Evolutionary conservation across 1,140 invertebrate species (phyloP), one percentile per base, ranked within the genome.

Genomic region (Physella acuta): DNA sequence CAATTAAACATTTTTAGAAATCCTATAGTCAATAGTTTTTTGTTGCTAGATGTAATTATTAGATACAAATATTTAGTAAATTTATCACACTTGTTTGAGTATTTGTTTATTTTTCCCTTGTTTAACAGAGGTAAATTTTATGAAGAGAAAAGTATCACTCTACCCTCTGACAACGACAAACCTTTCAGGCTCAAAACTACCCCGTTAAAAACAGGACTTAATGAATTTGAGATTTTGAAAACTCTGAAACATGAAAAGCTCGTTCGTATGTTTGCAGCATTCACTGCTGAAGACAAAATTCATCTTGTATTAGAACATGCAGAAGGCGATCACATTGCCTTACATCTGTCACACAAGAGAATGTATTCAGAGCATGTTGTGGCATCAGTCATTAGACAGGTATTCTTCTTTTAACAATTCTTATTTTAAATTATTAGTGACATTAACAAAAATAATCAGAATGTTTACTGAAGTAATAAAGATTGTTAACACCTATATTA

Each of bases 311-410:
- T 94, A 83, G 94, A 97, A 79, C 94, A 93, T 78, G 85, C 97
- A 0, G 93, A 94, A 78, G 94, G 94, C 0, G 91, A 94, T n/a
- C 93, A 97, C 79, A 89, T 97, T 49, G 83, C 97, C 0, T 93
- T 93, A 0, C 95, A 94, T 78, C 87, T 98, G 20, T 90, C 93
- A 1, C 92, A 90, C 72, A 88, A 90, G 62, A 92, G 94, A 76
- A 91, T 94, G 73, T 98, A 97, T 82, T 90, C 90, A 0, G 96
- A 98, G 85, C 93, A 96, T 80, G 92, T 91, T 81, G 93, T 98
- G 0, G 90, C 93, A 1, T 91, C 88, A 0, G 90, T 96, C 14
- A 88, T 97, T 11, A 89, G 89, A 5, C 95, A 94, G 84, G 72
- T 73, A 34, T 26, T 14, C n/a, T n/a, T n/a, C n/a, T n/a, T n/a